Base-by-base conservation (phyloP, 2,113 vertebrate species). In the Orientallactaga bullata region DNA sequence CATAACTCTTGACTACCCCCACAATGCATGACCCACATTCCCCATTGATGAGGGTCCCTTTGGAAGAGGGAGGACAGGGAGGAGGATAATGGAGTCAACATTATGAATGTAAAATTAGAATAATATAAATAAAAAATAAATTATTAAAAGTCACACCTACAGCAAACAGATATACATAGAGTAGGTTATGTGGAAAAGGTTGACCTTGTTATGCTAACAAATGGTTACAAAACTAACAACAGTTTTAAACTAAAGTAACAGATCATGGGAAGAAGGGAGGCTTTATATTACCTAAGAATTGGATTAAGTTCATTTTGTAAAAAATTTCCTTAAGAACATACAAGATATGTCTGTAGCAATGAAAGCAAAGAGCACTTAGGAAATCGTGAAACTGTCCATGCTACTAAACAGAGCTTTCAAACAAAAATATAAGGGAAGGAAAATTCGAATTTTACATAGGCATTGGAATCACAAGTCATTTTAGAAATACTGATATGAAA, bases 401-500 rank as follows among this genome's bases (percentile, higher is more conserved):
- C 13, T 86, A 61, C 55, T 17, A 61, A 69, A 9, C 35, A 80
- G 7, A 84, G 2, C 32, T 37, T 3, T 32, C 55, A 69, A 82
- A 71, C 26, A 72, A 63, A 94, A 95, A 63, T 37, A 69, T 1
- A 71, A 9, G 8, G 28, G 3, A 65, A 87, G 77, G 55, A 7
- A 85, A 78, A 85, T 82, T 5, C 71, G 32, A 86, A 87, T 37
- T 80, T 95, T 35, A 76, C 3, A 72, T 77, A 73, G 80, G 24
- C 21, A 47, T 76, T 32, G 63, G 73, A 88, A 92, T 71, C 23
- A 39, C 35, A 90, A n/a, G 35, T 79, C 26, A 42, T 85, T 89
- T 12, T 60, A 37, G 26, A 86, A 1, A 37, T 3, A 89, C 9
- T 37, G 32, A 35, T 68, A 71, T 39, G 73, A 89, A 65, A 68